phyloP scores from a whole-genome alignment of 2,797 vertebrate species.

The Melanogrammus aeglefinus region DNA sequence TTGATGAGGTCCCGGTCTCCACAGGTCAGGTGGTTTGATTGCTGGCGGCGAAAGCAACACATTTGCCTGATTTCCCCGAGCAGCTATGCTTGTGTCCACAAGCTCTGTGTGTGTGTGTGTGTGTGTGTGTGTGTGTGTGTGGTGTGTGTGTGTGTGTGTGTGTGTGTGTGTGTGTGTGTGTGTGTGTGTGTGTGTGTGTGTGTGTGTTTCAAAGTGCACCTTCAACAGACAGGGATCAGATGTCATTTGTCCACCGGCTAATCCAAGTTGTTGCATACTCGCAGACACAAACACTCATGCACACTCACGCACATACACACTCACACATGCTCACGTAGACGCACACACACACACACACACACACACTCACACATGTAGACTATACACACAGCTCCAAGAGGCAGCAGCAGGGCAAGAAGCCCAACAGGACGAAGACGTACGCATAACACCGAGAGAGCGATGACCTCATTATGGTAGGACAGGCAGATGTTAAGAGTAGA shows the following conservation, averaged over 20 bases:
- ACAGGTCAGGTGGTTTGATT: constrained; percentile 45
- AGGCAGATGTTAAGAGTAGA: too few relatives aligned
- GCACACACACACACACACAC: too few relatives aligned
- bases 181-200: neutral
- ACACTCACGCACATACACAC: neutral
- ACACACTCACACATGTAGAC: too few relatives aligned
- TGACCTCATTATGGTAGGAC: too few relatives aligned
- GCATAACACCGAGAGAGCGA: too few relatives aligned
- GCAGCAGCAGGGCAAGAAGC: too few relatives aligned
- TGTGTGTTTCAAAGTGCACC: constrained; percentile 13
- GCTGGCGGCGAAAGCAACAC: constrained; percentile 46
- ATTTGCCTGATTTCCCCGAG: constrained; percentile 46
- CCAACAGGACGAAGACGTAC: too few relatives aligned
- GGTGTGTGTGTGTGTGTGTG: constrained; percentile 2
- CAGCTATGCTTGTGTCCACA: constrained; percentile 55
- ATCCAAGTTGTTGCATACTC: constrained; percentile 46
- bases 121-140: constrained; percentile 11
- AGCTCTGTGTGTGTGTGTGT: constrained; percentile 37
- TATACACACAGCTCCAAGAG: too few relatives aligned
- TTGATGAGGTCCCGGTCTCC: constrained; percentile 48
- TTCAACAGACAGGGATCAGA: constrained; percentile 57
- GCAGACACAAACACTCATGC: neutral
- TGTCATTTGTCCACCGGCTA: constrained; percentile 57
- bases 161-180: constrained; percentile 12
- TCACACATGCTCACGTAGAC: too few relatives aligned